Evolutionary conservation across 2,888 invertebrate species (phyloP), one percentile per base, ranked within the genome.

Genomic region (Tetragonisca angustula): DNA sequence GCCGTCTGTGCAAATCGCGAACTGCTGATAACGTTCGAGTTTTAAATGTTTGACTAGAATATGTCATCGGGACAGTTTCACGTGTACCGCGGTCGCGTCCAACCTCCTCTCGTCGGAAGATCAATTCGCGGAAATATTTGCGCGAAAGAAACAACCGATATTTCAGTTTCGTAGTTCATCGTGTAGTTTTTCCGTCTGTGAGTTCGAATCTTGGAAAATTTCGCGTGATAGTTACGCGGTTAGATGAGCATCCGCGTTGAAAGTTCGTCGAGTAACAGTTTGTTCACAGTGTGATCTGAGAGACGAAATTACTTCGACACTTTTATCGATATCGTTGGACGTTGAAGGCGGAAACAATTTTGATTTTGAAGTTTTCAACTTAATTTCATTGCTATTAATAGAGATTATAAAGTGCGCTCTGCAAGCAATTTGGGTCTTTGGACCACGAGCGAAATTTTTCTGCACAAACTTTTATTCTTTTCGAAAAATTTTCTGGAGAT

Each of bases 1-100:
- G 59, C 19, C 79, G 78, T 49, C 69, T 80, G 80, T 84, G 85
- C 69, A 85, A 87, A 85, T 85, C 65, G 27, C 68, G 49, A 24
- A 67, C 24, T 36, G 65, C 78, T 81, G 84, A 78, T 84, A 81
- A 27, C 81, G 75, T 54, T 75, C 64, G 59, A 64, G 71, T 81
- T 77, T 81, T 74, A 82, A 74, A 81, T 71, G 67, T 76, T 74
- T 71, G 71, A 52, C 54, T 61, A 67, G 15, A 67, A 27, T 61
- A 73, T 67, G 50, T 54, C n/a, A 49, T 9, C 52, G 27, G 50
- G 21, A 59, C 78, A 74, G 69, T 74, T 65, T 64, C 68, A 24
- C 43, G 43, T 49, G n/a, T n/a, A 49, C n/a, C 6, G 59, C 56
- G 61, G 61, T 72, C n/a, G 24, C 24, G 61, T 67, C 56, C 54